Base-by-base conservation (phyloP, 2,888 invertebrate species). In the Ferdinandea cuprea region DNA sequence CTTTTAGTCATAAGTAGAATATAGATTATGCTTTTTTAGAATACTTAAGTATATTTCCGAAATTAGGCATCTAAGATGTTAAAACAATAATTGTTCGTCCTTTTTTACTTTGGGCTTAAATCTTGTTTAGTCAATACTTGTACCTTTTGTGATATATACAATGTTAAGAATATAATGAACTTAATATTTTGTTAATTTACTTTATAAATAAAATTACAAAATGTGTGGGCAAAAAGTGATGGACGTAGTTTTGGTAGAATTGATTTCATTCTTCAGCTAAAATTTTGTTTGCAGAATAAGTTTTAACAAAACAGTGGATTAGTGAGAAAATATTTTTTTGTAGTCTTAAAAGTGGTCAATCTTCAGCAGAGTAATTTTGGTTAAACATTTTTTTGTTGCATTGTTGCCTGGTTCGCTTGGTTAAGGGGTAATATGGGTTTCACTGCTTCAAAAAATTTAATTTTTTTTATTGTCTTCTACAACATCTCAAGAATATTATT, bases 301-400 rank as follows among this genome's bases (percentile, higher is more conserved):
- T 58, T 58, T 58, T 25, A 58, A 58, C 40, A 58, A 58, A 58
- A 28, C 13, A 13, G 40, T 58, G 58, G 40, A 25, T 28, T 56
- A n/a, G n/a, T 56, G 11, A 13, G 30, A 52, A 32, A 9, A 3
- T 9, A 1, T 11, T 32, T 32, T 32, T 30, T 17, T 52, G n/a
- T n/a, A n/a, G n/a, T n/a, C n/a, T n/a, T n/a, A n/a, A n/a, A n/a
- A n/a, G n/a, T n/a, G n/a, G n/a, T n/a, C n/a, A n/a, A n/a, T n/a
- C n/a, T n/a, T n/a, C n/a, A n/a, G n/a, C n/a, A n/a, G n/a, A n/a
- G n/a, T n/a, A n/a, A n/a, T n/a, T n/a, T n/a, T n/a, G n/a, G n/a
- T n/a, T n/a, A n/a, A n/a, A n/a, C n/a, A n/a, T n/a, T n/a, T n/a
- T n/a, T n/a, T n/a, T n/a, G n/a, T n/a, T n/a, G n/a, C n/a, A n/a